Evolutionary conservation across 2,888 invertebrate genomes (phyloP), one percentile per base, ranked within the genome.

Genomic region (Gastracanthus pulcherrimus): DNA sequence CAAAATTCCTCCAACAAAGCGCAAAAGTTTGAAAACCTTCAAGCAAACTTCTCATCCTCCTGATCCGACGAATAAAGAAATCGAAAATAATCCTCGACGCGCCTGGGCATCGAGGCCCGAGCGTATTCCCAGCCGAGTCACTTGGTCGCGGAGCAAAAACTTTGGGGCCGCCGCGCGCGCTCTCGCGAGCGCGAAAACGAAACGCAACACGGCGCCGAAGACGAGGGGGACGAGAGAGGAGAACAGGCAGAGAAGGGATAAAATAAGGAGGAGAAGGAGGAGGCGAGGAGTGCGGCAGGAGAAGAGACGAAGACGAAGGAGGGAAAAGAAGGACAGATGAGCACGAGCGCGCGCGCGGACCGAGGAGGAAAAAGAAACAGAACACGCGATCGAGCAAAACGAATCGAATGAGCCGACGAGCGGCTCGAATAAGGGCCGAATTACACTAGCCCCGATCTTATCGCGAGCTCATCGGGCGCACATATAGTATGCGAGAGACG

Each of bases 281-380:
- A 26, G 66, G 19, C n/a, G n/a, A n/a, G n/a, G n/a, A n/a, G n/a
- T n/a, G n/a, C n/a, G n/a, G n/a, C n/a, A n/a, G 6, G 38, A 60
- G 74, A 58, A 69, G 26, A 66, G 71, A 77, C 67, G 82, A 81
- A 80, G 71, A 45, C 41, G 45, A 71, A 66, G 70, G 31, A 77
- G 77, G 41, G 64, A 51, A 67, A 62, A 82, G 75, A 76, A 83
- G 67, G 80, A 83, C 78, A 83, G 82, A 80, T 77, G 80, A 78
- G 84, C 82, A 80, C 60, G 71, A 75, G 83, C 83, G n/a, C n/a
- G n/a, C n/a, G n/a, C 67, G 66, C 71, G 60, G 66, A 82, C 5
- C 58, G 84, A 86, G 84, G 83, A 72, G 75, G 58, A 80, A 76
- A 78, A 55, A 67, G 38, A 75, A 51, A 62, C 67, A 38, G 64